Evolutionary conservation across 2,888 invertebrate species (phyloP).

Genomic region (Asteroscopus sphinx): DNA sequence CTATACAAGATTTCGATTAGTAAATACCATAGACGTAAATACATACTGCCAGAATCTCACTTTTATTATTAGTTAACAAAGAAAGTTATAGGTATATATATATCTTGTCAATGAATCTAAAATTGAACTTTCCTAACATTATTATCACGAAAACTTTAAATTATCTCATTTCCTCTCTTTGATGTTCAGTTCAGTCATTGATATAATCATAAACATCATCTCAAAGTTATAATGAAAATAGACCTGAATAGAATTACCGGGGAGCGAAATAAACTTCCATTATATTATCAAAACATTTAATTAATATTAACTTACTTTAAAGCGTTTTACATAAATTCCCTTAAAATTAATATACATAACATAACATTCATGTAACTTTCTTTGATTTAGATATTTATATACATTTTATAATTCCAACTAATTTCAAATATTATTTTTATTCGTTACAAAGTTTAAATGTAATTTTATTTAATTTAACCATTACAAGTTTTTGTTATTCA

Average conservation of each 20-base stretch:
- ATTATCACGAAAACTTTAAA: conserved; percentile 2
- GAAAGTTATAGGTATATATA: neutral
- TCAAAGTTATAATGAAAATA: conserved; percentile 1
- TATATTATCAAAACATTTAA: conserved; percentile 67
- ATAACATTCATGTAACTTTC: conserved; percentile 39
- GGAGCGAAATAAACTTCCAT: conserved; percentile 12
- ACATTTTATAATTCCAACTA: conserved; percentile 42
- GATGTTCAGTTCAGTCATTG: conserved; percentile 3
- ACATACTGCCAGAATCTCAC: no score
- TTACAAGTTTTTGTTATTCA: conserved; percentile 29
- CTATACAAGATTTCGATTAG: no score
- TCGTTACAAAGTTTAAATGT: conserved; percentile 32
- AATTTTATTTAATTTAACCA: conserved; percentile 28
- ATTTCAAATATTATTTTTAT: conserved; percentile 20
- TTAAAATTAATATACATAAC: conserved; percentile 45
- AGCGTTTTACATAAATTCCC: conserved; percentile 62
- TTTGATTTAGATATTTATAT: conserved; percentile 38
- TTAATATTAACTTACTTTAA: conserved; percentile 55
- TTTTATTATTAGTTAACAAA: no score
- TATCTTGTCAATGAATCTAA: conserved; percentile 10
- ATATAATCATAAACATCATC: conserved; percentile 1
- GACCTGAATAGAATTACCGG: neutral
- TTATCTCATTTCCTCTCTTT: conserved; percentile 11
- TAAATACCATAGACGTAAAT: no score
- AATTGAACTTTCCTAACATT: conserved; percentile 11